Conservation (phyloP, 1,140 invertebrate species). For the Neodiprion lecontei region DNA sequence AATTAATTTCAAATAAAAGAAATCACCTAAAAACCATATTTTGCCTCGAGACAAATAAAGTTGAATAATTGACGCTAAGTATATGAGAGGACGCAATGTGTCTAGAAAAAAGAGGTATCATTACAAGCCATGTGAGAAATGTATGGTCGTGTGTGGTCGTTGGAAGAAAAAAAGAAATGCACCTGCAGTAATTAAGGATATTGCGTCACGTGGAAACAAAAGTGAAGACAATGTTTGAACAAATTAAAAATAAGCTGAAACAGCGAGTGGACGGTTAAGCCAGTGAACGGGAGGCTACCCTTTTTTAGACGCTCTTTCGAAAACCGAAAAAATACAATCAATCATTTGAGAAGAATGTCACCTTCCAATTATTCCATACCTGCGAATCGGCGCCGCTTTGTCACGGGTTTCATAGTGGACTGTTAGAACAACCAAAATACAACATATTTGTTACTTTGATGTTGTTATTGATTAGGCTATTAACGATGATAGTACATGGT, state of each 20-base stretch:
- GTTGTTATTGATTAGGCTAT: neutral
- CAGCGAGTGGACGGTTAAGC: neutral
- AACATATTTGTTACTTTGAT: conserved; percentile 46
- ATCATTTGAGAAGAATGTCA: conserved; percentile 39
- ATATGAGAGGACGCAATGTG: neutral
- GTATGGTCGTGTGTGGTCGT: too few species aligned
- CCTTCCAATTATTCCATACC: conserved; percentile 50
- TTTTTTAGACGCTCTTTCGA: neutral
- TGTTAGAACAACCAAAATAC: conserved; percentile 56
- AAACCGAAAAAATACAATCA: conserved; percentile 18
- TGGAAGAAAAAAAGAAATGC: too few species aligned
- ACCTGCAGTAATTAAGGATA: too few species aligned
- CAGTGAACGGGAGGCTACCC: neutral
- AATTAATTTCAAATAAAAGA: too few species aligned
- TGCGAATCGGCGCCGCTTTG: conserved; percentile 57
- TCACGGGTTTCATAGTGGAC: conserved; percentile 57
- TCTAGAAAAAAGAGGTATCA: neutral
- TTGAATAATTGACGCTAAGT: neutral
- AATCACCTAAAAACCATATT: too few species aligned
- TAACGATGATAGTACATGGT: neutral
- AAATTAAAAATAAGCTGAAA: neutral
- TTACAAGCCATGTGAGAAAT: too few species aligned
- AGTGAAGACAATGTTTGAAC: too few species aligned
- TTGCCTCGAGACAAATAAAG: neutral
- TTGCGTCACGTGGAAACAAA: too few species aligned